A percentile compares a stretch with the other conserved stretches of the same genome.
Evolutionary conservation across 2,888 invertebrate species (phyloP).

Genomic region (Chaetoderma sp.): DNA sequence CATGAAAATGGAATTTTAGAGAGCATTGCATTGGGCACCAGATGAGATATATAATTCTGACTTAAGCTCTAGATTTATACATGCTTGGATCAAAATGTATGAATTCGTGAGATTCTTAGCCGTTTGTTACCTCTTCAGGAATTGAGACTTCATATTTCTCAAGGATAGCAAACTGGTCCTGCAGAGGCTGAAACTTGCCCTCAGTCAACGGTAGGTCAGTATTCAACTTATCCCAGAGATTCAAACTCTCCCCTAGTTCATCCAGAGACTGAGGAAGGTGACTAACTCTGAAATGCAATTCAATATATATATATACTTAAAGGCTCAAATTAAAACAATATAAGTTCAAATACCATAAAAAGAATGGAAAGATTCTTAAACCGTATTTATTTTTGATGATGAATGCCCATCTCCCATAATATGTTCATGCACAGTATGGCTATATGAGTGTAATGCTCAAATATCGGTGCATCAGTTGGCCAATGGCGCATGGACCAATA

Average conservation of each 20-base stretch:
- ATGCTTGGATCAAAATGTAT: too few species aligned
- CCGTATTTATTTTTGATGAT: neutral
- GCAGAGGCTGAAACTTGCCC: constrained; percentile 80
- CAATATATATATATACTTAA: neutral
- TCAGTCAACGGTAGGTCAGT: constrained; percentile 77
- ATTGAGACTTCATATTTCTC: constrained; percentile 81
- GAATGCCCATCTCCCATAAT: too few species aligned
- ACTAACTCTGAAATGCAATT: constrained; percentile 71
- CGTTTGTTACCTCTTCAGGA: constrained; percentile 74
- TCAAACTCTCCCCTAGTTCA: constrained; percentile 79
- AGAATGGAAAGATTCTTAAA: too few species aligned
- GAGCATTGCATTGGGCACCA: too few species aligned
- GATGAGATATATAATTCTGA: too few species aligned
- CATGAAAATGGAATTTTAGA: too few species aligned
- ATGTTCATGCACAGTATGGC: too few species aligned
- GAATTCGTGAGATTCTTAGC: too few species aligned
- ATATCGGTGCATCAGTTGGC: too few species aligned
- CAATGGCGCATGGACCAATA: too few species aligned
- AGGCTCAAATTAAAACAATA: neutral
- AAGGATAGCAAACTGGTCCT: constrained; percentile 77
- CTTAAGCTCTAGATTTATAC: too few species aligned
- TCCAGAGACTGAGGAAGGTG: constrained; percentile 80
- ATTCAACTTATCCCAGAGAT: constrained; percentile 78
- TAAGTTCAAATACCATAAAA: neutral
- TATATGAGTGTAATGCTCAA: too few species aligned